A percentile compares a stretch with the other conserved stretches of the same genome.
Evolutionary conservation across 2,113 vertebrate genomes (phyloP).

Genomic region (Mesoclemmys tuberculata): DNA sequence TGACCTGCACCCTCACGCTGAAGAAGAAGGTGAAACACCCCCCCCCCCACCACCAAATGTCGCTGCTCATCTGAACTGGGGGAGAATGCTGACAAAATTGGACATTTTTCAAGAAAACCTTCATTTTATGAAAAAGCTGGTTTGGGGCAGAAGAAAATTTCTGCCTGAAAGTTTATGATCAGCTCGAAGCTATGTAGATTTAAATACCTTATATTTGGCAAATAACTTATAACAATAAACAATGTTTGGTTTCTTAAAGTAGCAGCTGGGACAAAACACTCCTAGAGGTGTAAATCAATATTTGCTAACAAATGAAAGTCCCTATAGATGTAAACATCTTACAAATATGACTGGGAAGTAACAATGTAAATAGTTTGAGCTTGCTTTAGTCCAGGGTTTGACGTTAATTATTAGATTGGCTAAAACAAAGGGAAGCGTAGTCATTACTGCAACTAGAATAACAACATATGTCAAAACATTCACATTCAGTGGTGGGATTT

Average conservation of each 20-base stretch:
- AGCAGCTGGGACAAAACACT: background rate
- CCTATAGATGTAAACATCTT: background rate
- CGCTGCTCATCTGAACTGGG: no score
- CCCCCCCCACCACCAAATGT: no score
- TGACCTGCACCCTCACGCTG: no score
- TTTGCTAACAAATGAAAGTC: conserved; percentile 21
- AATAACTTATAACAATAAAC: conserved; percentile 32
- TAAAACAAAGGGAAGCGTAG: conserved; percentile 6
- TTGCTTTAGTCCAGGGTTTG: background rate
- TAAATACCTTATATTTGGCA: conserved; percentile 48
- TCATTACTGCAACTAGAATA: conserved; percentile 22
- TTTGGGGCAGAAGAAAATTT: background rate
- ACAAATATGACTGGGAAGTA: conserved; percentile 12
- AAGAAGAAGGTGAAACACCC: no score
- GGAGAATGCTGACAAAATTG: background rate
- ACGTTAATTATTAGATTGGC: background rate
- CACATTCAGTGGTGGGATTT: conserved; percentile 21
- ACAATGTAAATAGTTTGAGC: conserved; percentile 1
- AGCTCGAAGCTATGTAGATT: conserved; percentile 43
- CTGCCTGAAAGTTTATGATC: conserved; percentile 21
- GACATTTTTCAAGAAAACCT: background rate
- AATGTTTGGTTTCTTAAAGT: conserved; percentile 10
- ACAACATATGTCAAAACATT: background rate
- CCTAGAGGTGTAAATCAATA: background rate
- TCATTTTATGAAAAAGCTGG: no score